Base-by-base conservation (phyloP, 2,888 invertebrate genomes). In the Lottia scabra region DNA sequence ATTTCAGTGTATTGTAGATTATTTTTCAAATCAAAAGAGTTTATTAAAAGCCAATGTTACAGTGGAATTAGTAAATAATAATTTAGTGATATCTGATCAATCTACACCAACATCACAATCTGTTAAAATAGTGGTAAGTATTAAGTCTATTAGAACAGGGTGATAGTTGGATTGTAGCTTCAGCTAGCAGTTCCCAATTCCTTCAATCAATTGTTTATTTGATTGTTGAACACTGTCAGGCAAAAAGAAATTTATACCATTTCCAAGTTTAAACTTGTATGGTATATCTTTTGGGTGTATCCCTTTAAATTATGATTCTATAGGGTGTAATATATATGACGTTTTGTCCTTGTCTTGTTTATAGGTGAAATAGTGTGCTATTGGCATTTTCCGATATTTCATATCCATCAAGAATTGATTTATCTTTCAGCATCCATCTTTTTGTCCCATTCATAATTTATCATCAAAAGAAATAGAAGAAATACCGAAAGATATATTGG, bases 391-490 rank as follows among this genome's bases (percentile, higher is more conserved):
- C n/a, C n/a, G 10, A 38, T 38, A 38, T 8, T 38, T 6, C 38
- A 38, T 38, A 8, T 38, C 10, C 10, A 1, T 10, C 3, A 38
- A 10, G 38, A 6, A 38, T 38, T 38, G 38, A 38, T 65, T n/a
- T 30, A 46, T 45, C 62, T 75, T 71, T 43, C 79, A 88, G 88
- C 83, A 84, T 65, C 87, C 88, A 6, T 73, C 83, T 13, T 87
- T 87, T 73, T 88, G 88, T 78, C 88, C 88, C 2, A 80, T 88
- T 19, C 78, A 82, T 66, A 67, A 83, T 70, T 46, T 87, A 44
- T 73, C 76, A 19, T 27, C 66, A 10, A 71, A 68, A 0, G 72
- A 77, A 0, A 63, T 63, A 15, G 66, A 63, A 1, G 43, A 70
- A 43, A 74, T 87, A 26, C 78, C 85, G 0, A 73, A 78, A 6